Evolutionary conservation across 2,113 vertebrate species (phyloP), one percentile per base, ranked within the genome.

Genomic region (Malaclemys terrapin): DNA sequence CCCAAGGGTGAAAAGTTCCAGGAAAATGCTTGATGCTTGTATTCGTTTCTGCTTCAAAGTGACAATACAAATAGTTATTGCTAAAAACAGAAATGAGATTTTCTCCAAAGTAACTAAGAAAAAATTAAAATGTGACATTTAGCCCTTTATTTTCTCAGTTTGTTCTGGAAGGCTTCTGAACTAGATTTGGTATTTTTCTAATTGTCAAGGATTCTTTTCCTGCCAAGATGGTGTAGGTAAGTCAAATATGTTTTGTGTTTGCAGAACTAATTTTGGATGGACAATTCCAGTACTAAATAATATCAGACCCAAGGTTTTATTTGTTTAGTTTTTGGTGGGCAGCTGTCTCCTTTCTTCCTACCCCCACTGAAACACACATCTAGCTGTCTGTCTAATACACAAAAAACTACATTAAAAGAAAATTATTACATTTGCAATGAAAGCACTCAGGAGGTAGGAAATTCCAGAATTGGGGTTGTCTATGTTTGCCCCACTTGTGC

Each of bases 211-310:
- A 84, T 85, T 50, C 24, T 38, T 69, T 81, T 92, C 20, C 82
- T 93, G 12, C 11, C 65, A 78, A 82, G 56, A 47, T 85, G 82
- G 16, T 47, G 79, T 52, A 65, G 12, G 6, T 83, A 47, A 82
- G 79, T 83, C 85, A 92, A 14, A n/a, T 88, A 87, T 87, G 29
- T 91, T 88, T 35, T 82, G 5, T 86, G 42, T 88, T 57, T 93
- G 4, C 17, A 87, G 19, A 14, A 25, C 45, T 53, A 29, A 80
- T 91, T 87, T 80, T 75, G 20, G 8, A 57, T 57, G 50, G 72
- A 88, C 82, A 56, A 86, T 38, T 72, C 69, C 69, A 22, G 69
- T 10, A 22, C 13, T n/a, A 69, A 29, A 42, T 69, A 82, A 4
- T 4, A 49, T 49, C 56, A 20, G 22, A 49, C 42, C 6, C 14